Percentiles rank a stretch among this genome's conserved stretches.
These are phyloP conservation scores for Lithophane semibrunnea DNA, from an alignment of 2,888 invertebrate species.

Conservation along the genomic window DNA sequence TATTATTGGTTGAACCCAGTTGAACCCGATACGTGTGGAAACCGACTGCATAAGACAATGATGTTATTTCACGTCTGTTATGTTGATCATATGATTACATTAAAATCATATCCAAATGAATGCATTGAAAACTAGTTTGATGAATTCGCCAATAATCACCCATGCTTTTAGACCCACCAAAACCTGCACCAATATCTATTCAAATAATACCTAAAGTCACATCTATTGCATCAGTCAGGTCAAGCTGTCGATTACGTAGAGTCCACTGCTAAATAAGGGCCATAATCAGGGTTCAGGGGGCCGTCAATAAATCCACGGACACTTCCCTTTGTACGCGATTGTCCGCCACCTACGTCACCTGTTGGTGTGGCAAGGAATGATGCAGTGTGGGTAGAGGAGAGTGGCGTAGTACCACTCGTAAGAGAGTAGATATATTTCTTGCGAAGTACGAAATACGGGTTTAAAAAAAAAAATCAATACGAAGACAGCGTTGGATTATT, in stretches of 20 bases:
- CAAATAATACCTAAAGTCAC: constrained; percentile 37
- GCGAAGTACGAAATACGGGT: too few relatives aligned
- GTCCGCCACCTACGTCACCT: constrained; percentile 67
- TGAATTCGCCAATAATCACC: constrained; percentile 9
- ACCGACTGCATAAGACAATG: not conserved
- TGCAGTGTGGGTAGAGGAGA: not conserved
- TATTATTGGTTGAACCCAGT: too few relatives aligned
- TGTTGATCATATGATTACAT: constrained; percentile 19
- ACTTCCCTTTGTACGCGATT: constrained; percentile 65
- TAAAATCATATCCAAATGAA: constrained; percentile 1
- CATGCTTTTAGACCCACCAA: constrained; percentile 7
- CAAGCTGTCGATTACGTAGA: constrained; percentile 52
- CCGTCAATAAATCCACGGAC: constrained; percentile 61
- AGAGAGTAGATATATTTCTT: too few relatives aligned
- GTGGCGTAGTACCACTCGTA: constrained; percentile 32
- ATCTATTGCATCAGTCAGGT: constrained; percentile 40
- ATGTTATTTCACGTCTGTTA: not conserved
- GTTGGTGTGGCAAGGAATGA: constrained; percentile 33
- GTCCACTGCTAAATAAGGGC: constrained; percentile 58
- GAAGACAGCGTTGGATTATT: not conserved
- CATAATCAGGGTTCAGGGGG: constrained; percentile 67
- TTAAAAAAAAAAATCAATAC: not conserved
- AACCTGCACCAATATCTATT: constrained; percentile 38
- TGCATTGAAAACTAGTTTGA: constrained; percentile 36
- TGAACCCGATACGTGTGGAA: not conserved